phyloP scores from a whole-genome alignment of 2,797 vertebrate genomes.

The Helicolenus hilgendorfi region DNA sequence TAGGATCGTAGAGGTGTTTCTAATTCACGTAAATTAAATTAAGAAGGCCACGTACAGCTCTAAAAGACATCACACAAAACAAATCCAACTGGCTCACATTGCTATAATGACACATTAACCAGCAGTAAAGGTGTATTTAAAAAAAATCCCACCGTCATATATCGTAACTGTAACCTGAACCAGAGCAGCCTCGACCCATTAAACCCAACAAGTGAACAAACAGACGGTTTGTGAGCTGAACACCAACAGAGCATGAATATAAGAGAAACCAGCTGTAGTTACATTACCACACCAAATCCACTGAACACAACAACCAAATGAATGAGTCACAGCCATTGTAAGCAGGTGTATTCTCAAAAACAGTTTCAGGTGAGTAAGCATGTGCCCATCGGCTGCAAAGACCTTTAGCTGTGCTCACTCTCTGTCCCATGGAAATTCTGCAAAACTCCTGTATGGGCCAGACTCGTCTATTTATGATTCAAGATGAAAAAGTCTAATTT shows the following conservation, averaged over 20 bases:
- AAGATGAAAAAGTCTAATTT: neutral
- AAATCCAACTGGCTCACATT: neutral
- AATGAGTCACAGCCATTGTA: neutral
- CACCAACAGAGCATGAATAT: neutral
- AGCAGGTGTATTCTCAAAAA: slow-evolving; percentile 7
- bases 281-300: neutral
- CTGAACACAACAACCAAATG: neutral
- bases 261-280: neutral
- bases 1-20: neutral
- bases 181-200: neutral
- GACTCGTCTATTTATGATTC: neutral
- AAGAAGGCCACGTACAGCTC: neutral
- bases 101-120: neutral
- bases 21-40: neutral
- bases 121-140: neutral
- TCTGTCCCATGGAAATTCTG: neutral
- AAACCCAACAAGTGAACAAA: neutral
- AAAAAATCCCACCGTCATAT: neutral
- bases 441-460: neutral
- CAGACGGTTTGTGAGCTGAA: neutral
- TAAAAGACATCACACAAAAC: neutral
- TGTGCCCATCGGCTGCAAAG: neutral
- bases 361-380: slow-evolving; percentile 1
- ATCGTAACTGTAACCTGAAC: neutral
- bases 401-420: neutral